Base-by-base conservation (phyloP, 2,113 vertebrate species). In the Salvelinus namaycush region DNA sequence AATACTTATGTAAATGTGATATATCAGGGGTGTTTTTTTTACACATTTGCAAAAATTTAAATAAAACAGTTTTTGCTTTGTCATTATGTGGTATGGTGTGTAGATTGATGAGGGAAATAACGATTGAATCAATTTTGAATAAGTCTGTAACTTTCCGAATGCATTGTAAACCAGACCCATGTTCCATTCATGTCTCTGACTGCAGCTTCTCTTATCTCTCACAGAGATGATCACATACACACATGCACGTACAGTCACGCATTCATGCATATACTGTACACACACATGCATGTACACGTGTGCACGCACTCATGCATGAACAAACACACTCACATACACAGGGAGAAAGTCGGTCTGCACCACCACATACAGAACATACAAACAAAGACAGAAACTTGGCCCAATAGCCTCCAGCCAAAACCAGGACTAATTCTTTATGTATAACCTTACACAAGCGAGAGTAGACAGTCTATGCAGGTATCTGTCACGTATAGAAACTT, bases 131-230 rank as follows among this genome's bases (percentile, higher is more conserved):
- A 1, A 44, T 44, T 44, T 34, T 34, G 1, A 34, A 34, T 34
- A 34, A 6, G 31, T 5, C 31, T 34, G 31, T 34, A 34, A 34
- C 31, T 31, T 31, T 31, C 29, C 29, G 4, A 31, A 31, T 31
- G 29, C 4, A 31, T 5, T 31, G 29, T 71, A 78, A 83, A 59
- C 74, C 74, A 20, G 70, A 68, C 22, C 70, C 44, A 73, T 24
- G 27, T 69, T 74, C 73, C 79, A 75, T 81, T 87, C 79, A 86
- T 82, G 70, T 8, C 48, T 73, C 80, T 90, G 89, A 92, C 80
- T 80, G 85, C 88, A 89, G 44, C 80, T 87, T 68, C 34, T 57
- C 54, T 20, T 68, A 75, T 75, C 60, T 87, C 82, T 76, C 82
- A 83, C 80, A 77, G 76, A 77, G 82, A 84, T 85, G 76, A 81